phyloP scores from a whole-genome alignment of 2,888 invertebrate species.

The Drosophila conformis region DNA sequence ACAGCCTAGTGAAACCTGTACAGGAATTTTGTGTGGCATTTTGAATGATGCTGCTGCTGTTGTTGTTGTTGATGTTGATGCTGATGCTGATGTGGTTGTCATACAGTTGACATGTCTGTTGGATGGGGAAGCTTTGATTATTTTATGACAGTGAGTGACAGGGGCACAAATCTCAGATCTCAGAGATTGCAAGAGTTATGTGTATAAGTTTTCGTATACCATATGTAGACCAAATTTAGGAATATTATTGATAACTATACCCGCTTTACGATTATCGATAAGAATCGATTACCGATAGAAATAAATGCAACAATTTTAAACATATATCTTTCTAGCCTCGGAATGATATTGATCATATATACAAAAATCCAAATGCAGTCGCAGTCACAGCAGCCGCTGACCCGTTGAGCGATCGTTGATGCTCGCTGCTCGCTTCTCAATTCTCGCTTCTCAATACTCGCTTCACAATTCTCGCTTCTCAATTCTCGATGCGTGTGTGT shows the following conservation, averaged over 20 bases:
- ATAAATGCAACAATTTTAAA: too few species aligned
- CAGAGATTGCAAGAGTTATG: too few species aligned
- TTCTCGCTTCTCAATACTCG: too few species aligned
- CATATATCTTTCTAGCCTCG: rapidly evolving
- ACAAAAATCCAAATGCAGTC: not conserved
- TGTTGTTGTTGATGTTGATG: not conserved
- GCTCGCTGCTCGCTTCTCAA: slow-evolving; percentile 15
- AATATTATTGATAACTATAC: too few species aligned
- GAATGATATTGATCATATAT: too few species aligned
- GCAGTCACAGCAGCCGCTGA: not conserved
- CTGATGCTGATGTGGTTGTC: slow-evolving; percentile 72
- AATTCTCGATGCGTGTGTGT: slow-evolving; percentile 67
- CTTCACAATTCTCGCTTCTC: not conserved
- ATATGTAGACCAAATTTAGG: too few species aligned
- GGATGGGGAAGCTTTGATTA: slow-evolving; percentile 68
- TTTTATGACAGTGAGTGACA: slow-evolving; percentile 66
- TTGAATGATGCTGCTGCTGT: slow-evolving; percentile 7
- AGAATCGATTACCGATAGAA: too few species aligned
- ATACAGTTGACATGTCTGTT: slow-evolving; percentile 69
- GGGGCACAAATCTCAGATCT: slow-evolving; percentile 6
- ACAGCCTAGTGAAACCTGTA: slow-evolving; percentile 29
- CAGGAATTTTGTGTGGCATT: slow-evolving; percentile 54
- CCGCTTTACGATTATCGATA: too few species aligned
- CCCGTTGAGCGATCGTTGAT: not conserved
- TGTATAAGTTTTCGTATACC: too few species aligned